Evolutionary conservation across 2,797 vertebrate species (phyloP), one percentile per base, ranked within the genome.

Genomic region (Champsocephalus gunnari): DNA sequence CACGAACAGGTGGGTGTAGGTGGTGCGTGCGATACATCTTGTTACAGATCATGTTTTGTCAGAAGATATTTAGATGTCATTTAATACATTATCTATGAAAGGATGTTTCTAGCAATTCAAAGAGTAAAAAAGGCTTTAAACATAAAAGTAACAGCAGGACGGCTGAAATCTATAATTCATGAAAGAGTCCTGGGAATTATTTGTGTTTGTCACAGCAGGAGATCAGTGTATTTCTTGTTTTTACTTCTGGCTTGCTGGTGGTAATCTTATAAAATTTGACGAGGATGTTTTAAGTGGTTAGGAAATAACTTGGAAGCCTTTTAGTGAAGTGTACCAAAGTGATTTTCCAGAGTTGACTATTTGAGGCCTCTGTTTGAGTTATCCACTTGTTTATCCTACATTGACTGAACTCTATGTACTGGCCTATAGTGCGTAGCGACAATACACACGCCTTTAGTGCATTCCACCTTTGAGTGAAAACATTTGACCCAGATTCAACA

Each of bases 1-100:
- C 79, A 71, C 66, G 73, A 82, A 85, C 87, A 93, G 94, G 93
- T 94, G 86, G 87, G 93, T 90, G 85, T 68, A 83, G 81, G 80
- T 62, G 50, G 19, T 48, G 69, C 34, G 49, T 19, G 58, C 14
- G 38, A 5, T 59, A 32, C 58, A 11, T 49, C 66, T 48, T 12
- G 16, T 53, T 9, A 43, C 34, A 56, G 49, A n/a, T 2, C 5
- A 49, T 49, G 59, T 60, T 84, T 80, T 81, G 62, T 85, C 28
- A 32, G 50, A 11, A 41, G 57, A 71, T 64, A 24, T 61, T 50
- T 68, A 47, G 24, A 66, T 58, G 67, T 38, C 44, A 57, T 83
- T 85, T 75, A 32, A 38, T 24, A 21, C 14, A 21, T 44, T 71
- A n/a, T 32, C 16, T 7, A 54, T 63, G n/a, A 50, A 14, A 12